Evolutionary conservation across 1,140 invertebrate genomes (phyloP).

Genomic region (Aplysia californica): DNA sequence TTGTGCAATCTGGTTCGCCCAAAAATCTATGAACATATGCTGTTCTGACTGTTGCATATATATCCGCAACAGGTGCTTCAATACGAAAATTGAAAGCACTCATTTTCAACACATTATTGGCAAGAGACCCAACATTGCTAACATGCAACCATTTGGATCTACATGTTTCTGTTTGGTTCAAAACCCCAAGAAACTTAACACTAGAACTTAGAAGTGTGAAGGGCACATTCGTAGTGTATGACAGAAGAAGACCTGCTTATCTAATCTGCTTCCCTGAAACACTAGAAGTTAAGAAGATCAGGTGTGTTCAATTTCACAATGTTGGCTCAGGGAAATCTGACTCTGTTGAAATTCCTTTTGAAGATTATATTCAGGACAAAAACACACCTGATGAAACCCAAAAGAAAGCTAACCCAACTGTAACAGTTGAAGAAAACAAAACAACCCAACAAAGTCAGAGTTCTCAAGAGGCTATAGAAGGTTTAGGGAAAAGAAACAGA

Average conservation of each 20-base stretch:
- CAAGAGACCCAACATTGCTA: slow-evolving; percentile 16
- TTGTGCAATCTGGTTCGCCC: not conserved
- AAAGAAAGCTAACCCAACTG: not conserved
- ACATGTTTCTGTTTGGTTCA: slow-evolving; percentile 9
- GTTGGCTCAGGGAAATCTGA: not conserved
- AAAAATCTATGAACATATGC: not conserved
- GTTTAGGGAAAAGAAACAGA: not conserved
- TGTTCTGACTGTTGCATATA: not conserved
- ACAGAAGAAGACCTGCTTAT: not conserved
- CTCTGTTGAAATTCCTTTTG: slow-evolving; percentile 1
- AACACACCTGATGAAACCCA: not conserved
- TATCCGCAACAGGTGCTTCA: not conserved
- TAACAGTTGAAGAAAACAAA: not conserved
- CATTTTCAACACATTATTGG: slow-evolving; percentile 6
- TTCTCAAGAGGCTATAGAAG: not conserved
- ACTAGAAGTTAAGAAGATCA: slow-evolving; percentile 10
- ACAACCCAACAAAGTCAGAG: not conserved
- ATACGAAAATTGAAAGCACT: not conserved
- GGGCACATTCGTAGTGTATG: not conserved
- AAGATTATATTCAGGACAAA: not conserved
- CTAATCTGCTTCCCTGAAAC: not conserved
- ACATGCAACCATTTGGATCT: slow-evolving; percentile 24
- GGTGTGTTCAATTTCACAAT: slow-evolving; percentile 10
- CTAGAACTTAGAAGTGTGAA: slow-evolving; percentile 18
- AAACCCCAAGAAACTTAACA: slow-evolving; percentile 3